Evolutionary conservation across 2,113 vertebrate genomes (phyloP).

Genomic region (Podarcis raffonei): DNA sequence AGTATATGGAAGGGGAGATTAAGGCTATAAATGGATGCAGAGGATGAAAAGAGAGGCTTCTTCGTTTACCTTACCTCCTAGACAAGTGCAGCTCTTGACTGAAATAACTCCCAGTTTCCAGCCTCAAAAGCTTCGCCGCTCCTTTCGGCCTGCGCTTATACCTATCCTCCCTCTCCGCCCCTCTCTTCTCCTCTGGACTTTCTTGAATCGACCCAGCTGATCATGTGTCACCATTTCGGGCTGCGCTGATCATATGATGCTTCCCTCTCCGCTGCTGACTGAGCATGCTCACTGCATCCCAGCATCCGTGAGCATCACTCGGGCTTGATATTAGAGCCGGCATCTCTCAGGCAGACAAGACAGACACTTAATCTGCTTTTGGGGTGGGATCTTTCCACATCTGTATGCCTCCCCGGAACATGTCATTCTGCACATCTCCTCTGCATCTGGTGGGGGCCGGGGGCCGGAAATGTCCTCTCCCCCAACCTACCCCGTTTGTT

Average conservation of each 20-base stretch:
- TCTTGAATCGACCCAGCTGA: background rate
- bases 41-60: no score
- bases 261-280: conserved; percentile 41
- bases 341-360: background rate
- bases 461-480: background rate
- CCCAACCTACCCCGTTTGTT: background rate
- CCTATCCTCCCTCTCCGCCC: background rate
- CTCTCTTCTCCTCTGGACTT: background rate
- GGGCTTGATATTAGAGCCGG: background rate
- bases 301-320: background rate
- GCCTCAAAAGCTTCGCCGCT: background rate
- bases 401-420: background rate
- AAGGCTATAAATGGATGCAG: no score
- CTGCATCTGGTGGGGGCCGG: background rate
- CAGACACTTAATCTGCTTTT: background rate
- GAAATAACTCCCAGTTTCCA: background rate
- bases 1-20: background rate
- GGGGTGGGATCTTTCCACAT: background rate
- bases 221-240: conserved; percentile 10
- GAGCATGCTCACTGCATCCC: conserved; percentile 62
- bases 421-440: no score
- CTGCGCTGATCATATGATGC: conserved; percentile 64
- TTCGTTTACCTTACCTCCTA: conserved; percentile 10
- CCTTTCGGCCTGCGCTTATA: background rate
- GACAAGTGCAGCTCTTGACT: background rate